Evolutionary conservation across 2,113 vertebrate species (phyloP), one percentile per base, ranked within the genome.

Genomic region (Clarias gariepinus): DNA sequence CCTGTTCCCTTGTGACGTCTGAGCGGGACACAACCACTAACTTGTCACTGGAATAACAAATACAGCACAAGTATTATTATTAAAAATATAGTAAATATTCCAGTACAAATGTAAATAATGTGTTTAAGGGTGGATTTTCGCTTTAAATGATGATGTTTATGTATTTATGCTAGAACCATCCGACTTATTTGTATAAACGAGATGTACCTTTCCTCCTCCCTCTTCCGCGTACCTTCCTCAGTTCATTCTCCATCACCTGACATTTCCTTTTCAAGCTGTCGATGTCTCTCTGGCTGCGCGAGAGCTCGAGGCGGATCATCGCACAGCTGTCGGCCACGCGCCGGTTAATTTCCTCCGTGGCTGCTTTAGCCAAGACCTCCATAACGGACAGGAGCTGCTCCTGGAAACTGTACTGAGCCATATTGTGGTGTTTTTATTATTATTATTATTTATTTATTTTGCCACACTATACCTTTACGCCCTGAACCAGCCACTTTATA

Each of bases 321-420:
- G 92, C 91, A 84, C 93, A 95, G 90, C 93, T 89, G 82, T 93
- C 93, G 0, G 93, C 93, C 81, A 94, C 93, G 0, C 93, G 91
- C 86, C 93, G 90, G 87, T 92, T 87, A 4, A 95, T 95, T 89
- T 95, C 94, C 57, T 90, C 91, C 77, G 90, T 91, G 0, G 94
- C 94, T 1, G 94, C 93, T 89, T 90, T 89, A 41, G 94, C 93
- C 73, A 94, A 68, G 18, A 93, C 76, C 81, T 94, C 94, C 93
- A 94, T 91, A 82, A 94, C 91, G 80, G 94, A 93, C 88, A 93
- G 74, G 10, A 95, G 79, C 93, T 95, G 92, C 78, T 88, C 89
- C 74, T 94, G 94, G 88, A 95, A 94, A 83, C 88, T 85, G 88
- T 86, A 74, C 87, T 66, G 88, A 86, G 94, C 89, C 93, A 94